Evolutionary conservation across 2,888 invertebrate species (phyloP), one percentile per base, ranked within the genome.

Genomic region (Ypsolopha scabrella): DNA sequence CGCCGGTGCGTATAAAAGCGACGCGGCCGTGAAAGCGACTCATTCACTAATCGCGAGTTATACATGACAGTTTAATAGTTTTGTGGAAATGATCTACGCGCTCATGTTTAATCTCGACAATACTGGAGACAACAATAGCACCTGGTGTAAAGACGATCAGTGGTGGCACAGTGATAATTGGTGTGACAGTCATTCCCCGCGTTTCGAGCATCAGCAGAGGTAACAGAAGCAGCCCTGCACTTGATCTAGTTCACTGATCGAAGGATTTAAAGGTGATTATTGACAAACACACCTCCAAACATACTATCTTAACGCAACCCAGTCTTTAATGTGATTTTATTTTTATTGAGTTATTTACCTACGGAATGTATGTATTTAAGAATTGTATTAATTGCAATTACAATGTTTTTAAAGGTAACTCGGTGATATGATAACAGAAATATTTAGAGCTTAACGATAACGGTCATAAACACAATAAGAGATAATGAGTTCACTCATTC

Each of bases 101-200:
- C 77, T 70, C 80, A 79, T 82, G 82, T 66, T 75, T 78, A 62
- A 72, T 67, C 63, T 67, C 80, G 79, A 81, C 80, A 65, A 75
- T 78, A 63, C 70, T 67, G 63, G 67, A 67, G 65, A 69, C 65
- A 67, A 67, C 63, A 69, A 72, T 63, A 73, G 70, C 66, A 72
- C 66, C 62, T 70, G 74, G 68, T 66, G 67, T 46, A 68, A 74
- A 64, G 72, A 75, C 77, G 80, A 80, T 76, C 82, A 81, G 76
- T 79, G 76, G 82, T 86, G 86, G 86, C 75, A 80, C 65, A 82
- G 83, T 85, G 85, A 86, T 68, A 82, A 85, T 69, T 81, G 75
- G 76, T 80, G 85, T 68, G 77, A 79, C 61, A 79, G 82, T 64
- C 80, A 83, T 75, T 80, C 82, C 52, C 85, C 85, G 60, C 71